A percentile compares a stretch with the other conserved stretches of the same genome.
These are phyloP conservation scores for Brachyhypopomus occidentalis DNA, from an alignment of 2,113 vertebrate genomes.

Conservation along the genomic window DNA sequence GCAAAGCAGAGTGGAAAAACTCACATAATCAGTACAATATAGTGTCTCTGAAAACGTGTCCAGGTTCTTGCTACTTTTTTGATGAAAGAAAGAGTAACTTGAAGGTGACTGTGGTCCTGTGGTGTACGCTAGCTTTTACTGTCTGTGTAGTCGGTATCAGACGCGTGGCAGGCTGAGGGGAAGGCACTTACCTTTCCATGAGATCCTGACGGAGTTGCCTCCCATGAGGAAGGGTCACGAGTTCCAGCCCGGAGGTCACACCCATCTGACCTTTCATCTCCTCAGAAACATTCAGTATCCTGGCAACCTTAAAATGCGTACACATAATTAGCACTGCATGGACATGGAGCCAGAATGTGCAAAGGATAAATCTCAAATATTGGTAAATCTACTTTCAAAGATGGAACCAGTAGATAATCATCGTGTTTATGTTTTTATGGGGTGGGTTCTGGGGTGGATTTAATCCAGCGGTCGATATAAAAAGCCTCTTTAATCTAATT, in stretches of 20 bases:
- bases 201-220: conserved; percentile 91
- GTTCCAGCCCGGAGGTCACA: conserved; percentile 88
- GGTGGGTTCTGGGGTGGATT: neutral
- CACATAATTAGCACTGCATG: conserved; percentile 4
- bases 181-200: conserved; percentile 85
- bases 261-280: conserved; percentile 87
- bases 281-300: conserved; percentile 86
- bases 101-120: neutral
- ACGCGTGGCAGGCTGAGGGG: neutral
- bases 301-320: conserved; percentile 79
- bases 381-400: no score
- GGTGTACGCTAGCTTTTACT: neutral
- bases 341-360: no score
- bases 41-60: neutral
- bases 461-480: neutral
- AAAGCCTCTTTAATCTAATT: conserved; percentile 17
- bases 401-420: no score
- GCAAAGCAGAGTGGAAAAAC: no score
- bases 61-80: neutral
- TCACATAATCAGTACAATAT: neutral
- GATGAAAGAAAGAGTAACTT: neutral
- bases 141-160: neutral
- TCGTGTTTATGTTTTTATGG: no score
- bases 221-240: conserved; percentile 89
- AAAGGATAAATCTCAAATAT: no score